Evolutionary conservation across 1,140 invertebrate genomes (phyloP).

Genomic region (Anastatus disparis): DNA sequence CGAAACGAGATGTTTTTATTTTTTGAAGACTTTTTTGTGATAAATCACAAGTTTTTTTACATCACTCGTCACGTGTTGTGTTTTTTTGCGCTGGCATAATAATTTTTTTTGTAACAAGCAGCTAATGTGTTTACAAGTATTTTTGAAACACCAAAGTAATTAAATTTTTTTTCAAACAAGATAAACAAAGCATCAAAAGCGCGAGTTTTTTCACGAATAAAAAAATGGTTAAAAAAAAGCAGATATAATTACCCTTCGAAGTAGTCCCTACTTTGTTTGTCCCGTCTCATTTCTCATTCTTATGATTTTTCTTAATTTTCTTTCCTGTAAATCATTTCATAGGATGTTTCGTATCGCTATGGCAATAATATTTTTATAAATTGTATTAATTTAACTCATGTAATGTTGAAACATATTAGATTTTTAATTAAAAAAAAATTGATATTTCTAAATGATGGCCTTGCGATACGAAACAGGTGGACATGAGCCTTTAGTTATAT

Average conservation of each 20-base stretch:
- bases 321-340: slow-evolving; percentile 31
- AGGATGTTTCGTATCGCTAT: slow-evolving; percentile 36
- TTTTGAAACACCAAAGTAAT: background rate
- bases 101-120: background rate
- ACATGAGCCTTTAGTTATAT: slow-evolving; percentile 65
- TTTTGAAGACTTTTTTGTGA: slow-evolving; percentile 13
- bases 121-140: background rate
- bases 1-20: slow-evolving; percentile 25
- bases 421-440: too few relatives aligned
- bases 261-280: slow-evolving; percentile 3
- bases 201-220: slow-evolving; percentile 8
- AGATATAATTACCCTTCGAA: background rate
- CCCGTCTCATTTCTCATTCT: background rate
- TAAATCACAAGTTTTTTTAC: background rate
- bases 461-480: slow-evolving; percentile 59
- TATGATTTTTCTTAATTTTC: slow-evolving; percentile 32
- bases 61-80: background rate
- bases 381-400: background rate
- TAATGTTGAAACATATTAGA: too few relatives aligned
- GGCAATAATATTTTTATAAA: slow-evolving; percentile 36
- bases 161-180: too few relatives aligned
- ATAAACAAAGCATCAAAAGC: slow-evolving; percentile 10
- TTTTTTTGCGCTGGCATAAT: slow-evolving; percentile 1
- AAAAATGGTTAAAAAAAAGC: background rate
- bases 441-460: slow-evolving; percentile 37